Evolutionary conservation across 2,113 vertebrate species (phyloP).

Genomic region (Mugil cephalus): DNA sequence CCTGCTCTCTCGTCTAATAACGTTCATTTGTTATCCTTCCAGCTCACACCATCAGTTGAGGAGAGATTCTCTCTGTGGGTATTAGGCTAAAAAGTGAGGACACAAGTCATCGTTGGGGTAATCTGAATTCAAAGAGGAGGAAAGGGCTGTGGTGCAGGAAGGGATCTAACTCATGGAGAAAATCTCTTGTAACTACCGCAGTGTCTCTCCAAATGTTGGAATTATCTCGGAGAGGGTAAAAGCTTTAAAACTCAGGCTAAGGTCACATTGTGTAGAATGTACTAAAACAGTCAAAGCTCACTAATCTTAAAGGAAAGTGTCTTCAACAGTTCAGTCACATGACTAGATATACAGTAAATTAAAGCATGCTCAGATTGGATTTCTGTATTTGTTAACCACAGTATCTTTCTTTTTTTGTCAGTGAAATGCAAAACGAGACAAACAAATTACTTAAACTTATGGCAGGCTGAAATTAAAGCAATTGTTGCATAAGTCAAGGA

Average conservation of each 20-base stretch:
- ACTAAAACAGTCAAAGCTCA: background rate
- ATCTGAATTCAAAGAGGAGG: conserved; percentile 53
- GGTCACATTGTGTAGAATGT: background rate
- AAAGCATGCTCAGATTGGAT: background rate
- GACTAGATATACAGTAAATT: background rate
- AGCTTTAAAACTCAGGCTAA: conserved; percentile 17
- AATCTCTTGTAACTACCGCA: conserved; percentile 29
- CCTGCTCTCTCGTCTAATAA: conserved; percentile 61
- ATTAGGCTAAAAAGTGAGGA: conserved; percentile 56
- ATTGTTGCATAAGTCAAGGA: too few relatives aligned
- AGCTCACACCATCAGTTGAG: conserved; percentile 31
- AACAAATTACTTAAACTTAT: too few relatives aligned
- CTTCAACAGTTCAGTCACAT: background rate
- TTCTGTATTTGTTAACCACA: too few relatives aligned
- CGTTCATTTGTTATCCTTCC: conserved; percentile 73
- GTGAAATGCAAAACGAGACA: too few relatives aligned
- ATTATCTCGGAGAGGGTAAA: conserved; percentile 32
- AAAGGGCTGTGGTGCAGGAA: conserved; percentile 34
- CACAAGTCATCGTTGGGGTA: conserved; percentile 58
- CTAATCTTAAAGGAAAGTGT: background rate
- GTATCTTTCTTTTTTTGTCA: too few relatives aligned
- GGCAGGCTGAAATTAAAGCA: too few relatives aligned
- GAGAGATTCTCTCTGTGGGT: conserved; percentile 39
- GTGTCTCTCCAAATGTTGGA: conserved; percentile 27
- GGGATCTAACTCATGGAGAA: conserved; percentile 36